Evolutionary conservation across 1,140 invertebrate species (phyloP), one percentile per base, ranked within the genome.

Genomic region (Pteromalus puparum): DNA sequence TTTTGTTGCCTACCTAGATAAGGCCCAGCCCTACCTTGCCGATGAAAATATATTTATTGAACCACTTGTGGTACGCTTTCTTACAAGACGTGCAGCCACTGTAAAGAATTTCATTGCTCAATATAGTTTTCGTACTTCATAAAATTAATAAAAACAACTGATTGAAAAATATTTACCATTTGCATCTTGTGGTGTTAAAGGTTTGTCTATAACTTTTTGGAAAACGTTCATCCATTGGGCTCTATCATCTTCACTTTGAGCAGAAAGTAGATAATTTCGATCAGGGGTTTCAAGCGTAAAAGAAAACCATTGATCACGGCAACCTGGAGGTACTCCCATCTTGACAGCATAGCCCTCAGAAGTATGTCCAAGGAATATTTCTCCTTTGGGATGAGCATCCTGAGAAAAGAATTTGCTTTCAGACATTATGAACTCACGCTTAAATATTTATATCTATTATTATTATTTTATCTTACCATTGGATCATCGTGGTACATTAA

Each of bases 401-500:
- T 96, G 83, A 46, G 68, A 85, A 81, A 34, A 3, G 1, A 46
- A 42, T 26, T 67, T 18, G 1, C 18, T 34, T 73, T 34, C 3
- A 75, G 34, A 24, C 34, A 42, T 42, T 30, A 21, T 9, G 12
- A 38, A 75, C 6, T 42, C 38, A 15, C 30, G 53, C 30, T 46
- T 18, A 65, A 74, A 38, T 38, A 26, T 34, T 74, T 26, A 79
- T 38, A 42, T 30, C 26, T 61, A 6, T 30, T 61, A 34, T 34
- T 34, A 34, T 18, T 18, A 77, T 61, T 28, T 15, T 15, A 80
- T 67, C 53, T 93, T 91, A 96, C 95, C 93, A 96, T 91, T 46
- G 97, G 96, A 90, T 97, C 97, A 90, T 97, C 96, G 88, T 97
- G 96, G 89, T 98, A 98, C 97, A 98, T 98, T 3, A 99, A 93